These are phyloP conservation scores for Melanaphis sacchari DNA, from an alignment of 1,140 invertebrate genomes.

Conservation along the genomic window DNA sequence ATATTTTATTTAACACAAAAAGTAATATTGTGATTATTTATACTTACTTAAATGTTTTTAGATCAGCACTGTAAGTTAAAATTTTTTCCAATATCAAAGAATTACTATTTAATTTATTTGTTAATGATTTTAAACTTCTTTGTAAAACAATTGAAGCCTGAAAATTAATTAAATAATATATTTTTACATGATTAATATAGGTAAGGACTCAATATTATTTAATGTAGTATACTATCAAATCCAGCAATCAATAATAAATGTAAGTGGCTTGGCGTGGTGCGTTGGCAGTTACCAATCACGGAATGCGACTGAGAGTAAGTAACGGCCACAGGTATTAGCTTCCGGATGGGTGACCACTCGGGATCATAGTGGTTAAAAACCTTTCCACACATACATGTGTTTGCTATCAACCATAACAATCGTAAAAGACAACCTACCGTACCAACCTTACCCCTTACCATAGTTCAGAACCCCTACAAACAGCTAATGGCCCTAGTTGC, in stretches of 20 bases:
- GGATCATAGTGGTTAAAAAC: too few relatives aligned
- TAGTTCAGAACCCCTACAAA: too few relatives aligned
- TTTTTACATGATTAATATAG: not conserved
- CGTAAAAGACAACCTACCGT: too few relatives aligned
- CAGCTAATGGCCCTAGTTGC: too few relatives aligned
- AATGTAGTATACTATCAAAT: not conserved
- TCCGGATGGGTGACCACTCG: too few relatives aligned
- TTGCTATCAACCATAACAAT: too few relatives aligned
- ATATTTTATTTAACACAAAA: not conserved
- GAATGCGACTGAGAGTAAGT: too few relatives aligned
- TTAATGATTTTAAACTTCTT: slow-evolving; percentile 17
- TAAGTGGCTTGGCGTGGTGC: too few relatives aligned
- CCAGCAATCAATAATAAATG: not conserved
- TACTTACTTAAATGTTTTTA: slow-evolving; percentile 37
- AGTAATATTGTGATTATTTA: not conserved
- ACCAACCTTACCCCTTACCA: too few relatives aligned
- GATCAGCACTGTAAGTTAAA: not conserved
- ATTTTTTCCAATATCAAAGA: slow-evolving; percentile 19
- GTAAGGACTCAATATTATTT: not conserved
- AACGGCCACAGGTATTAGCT: too few relatives aligned
- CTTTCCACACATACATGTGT: too few relatives aligned
- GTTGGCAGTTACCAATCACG: too few relatives aligned
- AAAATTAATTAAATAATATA: not conserved
- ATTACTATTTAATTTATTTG: not conserved
- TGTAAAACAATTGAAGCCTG: not conserved